Evolutionary conservation across 2,888 invertebrate species (phyloP).

Genomic region (Vanessa cardui): DNA sequence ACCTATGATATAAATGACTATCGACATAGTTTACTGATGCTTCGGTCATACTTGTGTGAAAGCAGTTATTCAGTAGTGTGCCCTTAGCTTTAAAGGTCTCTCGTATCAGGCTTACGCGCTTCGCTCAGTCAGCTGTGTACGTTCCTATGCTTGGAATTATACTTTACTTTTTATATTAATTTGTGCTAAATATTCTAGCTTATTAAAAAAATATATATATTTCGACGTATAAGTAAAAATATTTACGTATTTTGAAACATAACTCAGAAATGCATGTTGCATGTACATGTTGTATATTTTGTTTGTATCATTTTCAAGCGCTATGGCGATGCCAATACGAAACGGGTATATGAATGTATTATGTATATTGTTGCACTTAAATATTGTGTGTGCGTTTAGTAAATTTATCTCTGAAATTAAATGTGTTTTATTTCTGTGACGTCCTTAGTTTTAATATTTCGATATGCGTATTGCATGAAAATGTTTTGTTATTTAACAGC

Average conservation of each 20-base stretch:
- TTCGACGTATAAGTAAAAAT: background rate
- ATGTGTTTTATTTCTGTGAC: conserved; percentile 27
- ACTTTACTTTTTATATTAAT: too few relatives aligned
- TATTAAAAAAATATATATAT: background rate
- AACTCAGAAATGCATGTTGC: conserved; percentile 23
- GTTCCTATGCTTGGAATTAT: too few relatives aligned
- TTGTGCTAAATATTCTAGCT: too few relatives aligned
- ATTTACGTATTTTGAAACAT: background rate
- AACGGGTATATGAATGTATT: conserved; percentile 67
- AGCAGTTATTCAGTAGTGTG: too few relatives aligned
- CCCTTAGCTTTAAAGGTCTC: too few relatives aligned
- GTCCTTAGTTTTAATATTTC: background rate
- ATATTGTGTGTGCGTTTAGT: conserved; percentile 42
- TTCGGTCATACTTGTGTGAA: too few relatives aligned
- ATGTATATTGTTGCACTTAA: conserved; percentile 46
- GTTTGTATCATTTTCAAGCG: conserved; percentile 4
- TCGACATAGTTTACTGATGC: too few relatives aligned
- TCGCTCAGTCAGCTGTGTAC: too few relatives aligned
- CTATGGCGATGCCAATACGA: conserved; percentile 45
- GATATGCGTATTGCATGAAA: background rate
- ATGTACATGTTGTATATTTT: conserved; percentile 24
- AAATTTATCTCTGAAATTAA: conserved; percentile 24
- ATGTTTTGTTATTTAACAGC: background rate
- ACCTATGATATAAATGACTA: too few relatives aligned
- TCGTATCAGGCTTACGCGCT: too few relatives aligned